Conservation (phyloP, 2,888 invertebrate species). For the Harpalus rubripes region DNA sequence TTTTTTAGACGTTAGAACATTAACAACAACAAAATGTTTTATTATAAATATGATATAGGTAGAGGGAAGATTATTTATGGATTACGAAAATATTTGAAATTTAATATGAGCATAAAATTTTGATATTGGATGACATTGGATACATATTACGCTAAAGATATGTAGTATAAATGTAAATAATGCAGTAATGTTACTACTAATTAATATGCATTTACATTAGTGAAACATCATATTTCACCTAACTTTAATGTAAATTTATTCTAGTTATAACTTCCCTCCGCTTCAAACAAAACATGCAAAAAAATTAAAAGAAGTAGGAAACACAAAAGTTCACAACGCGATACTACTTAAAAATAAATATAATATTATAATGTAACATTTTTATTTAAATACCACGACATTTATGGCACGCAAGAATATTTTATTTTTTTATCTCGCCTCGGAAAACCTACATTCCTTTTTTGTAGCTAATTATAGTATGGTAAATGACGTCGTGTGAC, state of each 20-base stretch:
- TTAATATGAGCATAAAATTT: no score
- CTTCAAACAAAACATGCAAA: neutral
- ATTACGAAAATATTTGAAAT: no score
- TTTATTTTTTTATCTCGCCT: constrained; percentile 23
- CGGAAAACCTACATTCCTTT: constrained; percentile 31
- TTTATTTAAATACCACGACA: constrained; percentile 22
- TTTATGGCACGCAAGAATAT: constrained; percentile 20
- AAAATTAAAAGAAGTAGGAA: neutral
- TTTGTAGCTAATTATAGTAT: constrained; percentile 33
- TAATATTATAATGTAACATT: constrained; percentile 25
- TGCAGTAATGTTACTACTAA: no score
- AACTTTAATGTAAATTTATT: neutral
- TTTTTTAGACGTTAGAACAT: no score
- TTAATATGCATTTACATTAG: no score
- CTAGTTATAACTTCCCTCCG: neutral
- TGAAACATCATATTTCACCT: no score
- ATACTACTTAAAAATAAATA: constrained; percentile 27
- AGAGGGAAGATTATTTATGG: no score
- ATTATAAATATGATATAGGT: no score
- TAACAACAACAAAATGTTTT: no score
- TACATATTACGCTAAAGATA: no score
- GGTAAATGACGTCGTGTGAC: constrained; percentile 15
- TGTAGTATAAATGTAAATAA: no score
- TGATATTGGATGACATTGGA: no score
- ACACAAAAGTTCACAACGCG: neutral